Base-by-base conservation (phyloP, 2,113 vertebrate species). In the Elachura formosa region DNA sequence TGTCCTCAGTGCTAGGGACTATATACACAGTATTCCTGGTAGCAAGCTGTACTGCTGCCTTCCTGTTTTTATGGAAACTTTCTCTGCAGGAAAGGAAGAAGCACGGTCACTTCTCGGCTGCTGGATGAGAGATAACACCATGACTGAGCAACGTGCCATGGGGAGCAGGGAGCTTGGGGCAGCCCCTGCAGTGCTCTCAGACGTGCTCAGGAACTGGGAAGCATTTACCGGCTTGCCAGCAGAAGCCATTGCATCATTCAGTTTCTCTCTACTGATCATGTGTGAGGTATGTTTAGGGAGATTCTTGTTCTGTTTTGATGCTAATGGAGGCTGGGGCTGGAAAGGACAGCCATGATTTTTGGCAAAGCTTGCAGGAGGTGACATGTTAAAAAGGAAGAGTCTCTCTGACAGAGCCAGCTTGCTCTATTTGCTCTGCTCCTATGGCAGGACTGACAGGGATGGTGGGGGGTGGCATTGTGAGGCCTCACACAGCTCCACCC, bases 71-170 rank as follows among this genome's bases (percentile, higher is more conserved):
- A 46, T 15, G 18, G 3, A 24, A 34, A 38, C 66, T 79, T 87
- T 91, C 59, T 79, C 49, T 82, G 58, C 33, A 41, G 71, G 72
- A 91, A 73, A 43, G 43, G 61, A 67, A 90, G 68, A 14, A 61
- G 52, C 17, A 7, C 4, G 25, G 45, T 75, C 43, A 54, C 54
- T 79, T 29, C 59, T 68, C 5, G 7, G 34, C 61, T 69, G 43
- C 62, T 55, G 49, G 64, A 28, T 71, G 34, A 45, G 69, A 87
- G 48, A 56, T 28, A 87, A 23, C 51, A 56, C 17, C 40, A 4
- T 8, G 71, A 46, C 3, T 38, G 46, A 82, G 43, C 40, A 34
- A 3, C 0, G 0, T 46, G 41, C 74, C 1, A 1, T 5, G n/a
- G 43, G 33, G 52, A 90, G 58, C 67, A 59, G 41, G 28, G 48